Evolutionary conservation across 2,113 vertebrate species (phyloP), one percentile per base, ranked within the genome.

Genomic region (Elephantulus edwardii): DNA sequence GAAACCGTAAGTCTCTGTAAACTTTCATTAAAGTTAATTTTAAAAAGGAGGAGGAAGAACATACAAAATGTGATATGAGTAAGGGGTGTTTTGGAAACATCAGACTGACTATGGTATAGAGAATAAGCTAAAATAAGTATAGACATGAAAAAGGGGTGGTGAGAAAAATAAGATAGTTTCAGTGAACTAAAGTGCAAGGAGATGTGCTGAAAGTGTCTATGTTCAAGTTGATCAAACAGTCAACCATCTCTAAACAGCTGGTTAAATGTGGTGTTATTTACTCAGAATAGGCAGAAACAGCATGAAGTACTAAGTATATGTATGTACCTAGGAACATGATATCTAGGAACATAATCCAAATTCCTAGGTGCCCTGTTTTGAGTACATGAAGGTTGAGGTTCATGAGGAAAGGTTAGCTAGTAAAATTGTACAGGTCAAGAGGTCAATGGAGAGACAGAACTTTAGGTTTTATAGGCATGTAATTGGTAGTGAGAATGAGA

Each of bases 351-450:
- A 4, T 6, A 58, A 56, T n/a, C n/a, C n/a, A n/a, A n/a, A n/a
- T n/a, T n/a, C n/a, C n/a, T n/a, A n/a, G n/a, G n/a, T n/a, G 74
- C 48, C 48, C 56, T 68, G 0, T 70, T 1, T 16, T 0, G 16
- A n/a, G 44, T 22, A 12, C 3, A 0, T 40, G 35, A 33, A 78
- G 68, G 4, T 22, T n/a, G 5, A 46, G 13, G 8, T 40, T 42
- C 38, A 10, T 70, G 24, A 20, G 28, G 70, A 33, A 28, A 64
- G 0, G 0, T 28, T 66, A 24, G 77, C 8, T 22, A 22, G 62
- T 10, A 33, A 4, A 14, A 10, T 2, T 0, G 0, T 8, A 26
- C 58, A 60, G 24, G 26, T 30, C 40, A 35, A 54, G 62, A 14
- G 24, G 30, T 19, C 42, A 11, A 42, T 12, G 48, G 24, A 28